Evolutionary conservation across 2,113 vertebrate species (phyloP).

Genomic region (Corythornis madagascariensis): DNA sequence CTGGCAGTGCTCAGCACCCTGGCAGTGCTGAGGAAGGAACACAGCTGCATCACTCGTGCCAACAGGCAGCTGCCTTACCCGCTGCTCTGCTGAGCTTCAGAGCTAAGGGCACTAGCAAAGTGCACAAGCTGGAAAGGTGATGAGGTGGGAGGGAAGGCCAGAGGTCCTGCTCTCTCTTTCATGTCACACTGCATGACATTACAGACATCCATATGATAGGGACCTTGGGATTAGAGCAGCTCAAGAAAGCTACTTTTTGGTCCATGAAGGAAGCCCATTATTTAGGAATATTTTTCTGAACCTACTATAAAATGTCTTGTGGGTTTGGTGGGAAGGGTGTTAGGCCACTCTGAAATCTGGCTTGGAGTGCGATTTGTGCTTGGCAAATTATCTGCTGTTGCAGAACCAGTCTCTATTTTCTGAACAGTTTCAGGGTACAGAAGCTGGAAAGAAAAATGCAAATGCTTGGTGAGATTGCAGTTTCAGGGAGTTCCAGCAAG

Average conservation of each 20-base stretch:
- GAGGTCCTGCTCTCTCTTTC: neutral
- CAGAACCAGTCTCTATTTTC: neutral
- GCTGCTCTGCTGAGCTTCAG: conserved; percentile 49
- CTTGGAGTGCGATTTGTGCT: neutral
- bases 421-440: neutral
- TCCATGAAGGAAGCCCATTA: accelerated
- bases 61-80: conserved; percentile 37
- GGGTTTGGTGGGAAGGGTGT: neutral
- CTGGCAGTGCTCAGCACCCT: no score
- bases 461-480: neutral
- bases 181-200: neutral
- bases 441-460: neutral
- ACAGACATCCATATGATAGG: no score
- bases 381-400: neutral
- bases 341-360: neutral
- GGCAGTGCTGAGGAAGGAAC: no score
- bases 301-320: neutral
- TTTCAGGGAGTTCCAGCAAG: neutral
- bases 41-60: neutral
- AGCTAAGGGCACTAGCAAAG: conserved; percentile 44
- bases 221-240: neutral
- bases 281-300: neutral
- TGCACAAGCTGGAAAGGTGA: conserved; percentile 31
- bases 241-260: neutral
- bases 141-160: conserved; percentile 12